Base-by-base conservation (phyloP, 2,113 vertebrate genomes). In the Dasyornis broadbenti region DNA sequence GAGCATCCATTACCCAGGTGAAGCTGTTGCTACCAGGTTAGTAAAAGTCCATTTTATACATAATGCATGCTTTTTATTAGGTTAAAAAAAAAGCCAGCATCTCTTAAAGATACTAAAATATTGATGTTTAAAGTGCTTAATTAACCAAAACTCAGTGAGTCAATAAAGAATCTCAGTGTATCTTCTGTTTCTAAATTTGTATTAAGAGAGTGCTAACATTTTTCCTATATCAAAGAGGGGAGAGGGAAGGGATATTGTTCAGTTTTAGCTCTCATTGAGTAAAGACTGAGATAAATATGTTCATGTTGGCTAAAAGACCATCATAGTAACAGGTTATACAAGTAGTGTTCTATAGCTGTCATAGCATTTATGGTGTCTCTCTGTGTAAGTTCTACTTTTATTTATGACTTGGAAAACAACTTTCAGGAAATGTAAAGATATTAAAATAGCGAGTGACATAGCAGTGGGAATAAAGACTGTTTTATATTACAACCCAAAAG, bases 11-110 rank as follows among this genome's bases (percentile, higher is more conserved):
- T 99, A 98, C 93, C 99, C 99, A 11, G 98, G 98, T 94, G 99
- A 99, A 97, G 99, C 99, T 5, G 98, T 99, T 90, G 98, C 98
- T 92, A 99, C 99, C 88, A 99, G 99, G 99, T 99, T 93, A 97
- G 98, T 97, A 84, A 27, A 87, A 84, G 35, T 18, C 5, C 11
- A 7, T 90, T 79, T 80, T 49, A 75, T 64, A 53, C n/a, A 59
- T 83, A 72, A 76, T 77, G 50, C 4, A 35, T 86, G 26, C 9
- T 35, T 45, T 79, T 69, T 47, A 75, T 59, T 78, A 50, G 15
- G 26, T 70, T 35, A n/a, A 69, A 71, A 52, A 45, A 77, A 39
- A 71, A 0, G 39, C 6, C 47, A 37, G 30, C 16, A 12, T 56
- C 24, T 68, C 47, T 45, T 22, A 39, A 64, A 79, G n/a, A 33